Evolutionary conservation across 2,113 vertebrate genomes (phyloP), one percentile per base, ranked within the genome.

Genomic region (Saimiri boliviensis): DNA sequence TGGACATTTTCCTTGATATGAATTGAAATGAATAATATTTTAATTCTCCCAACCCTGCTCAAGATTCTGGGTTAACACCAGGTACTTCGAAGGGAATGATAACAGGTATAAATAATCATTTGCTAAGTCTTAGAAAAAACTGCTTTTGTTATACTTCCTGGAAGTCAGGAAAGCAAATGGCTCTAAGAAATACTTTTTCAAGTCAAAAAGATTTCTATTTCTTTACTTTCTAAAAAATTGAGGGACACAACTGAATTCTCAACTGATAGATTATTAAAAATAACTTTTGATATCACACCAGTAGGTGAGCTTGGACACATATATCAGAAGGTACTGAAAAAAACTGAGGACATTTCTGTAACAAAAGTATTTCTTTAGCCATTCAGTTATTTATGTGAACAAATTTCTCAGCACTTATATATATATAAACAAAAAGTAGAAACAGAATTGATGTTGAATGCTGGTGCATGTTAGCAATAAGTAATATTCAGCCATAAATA

Each of bases 151-250:
- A 20, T 19, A 47, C 47, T 95, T 94, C 56, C 42, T 68, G 42
- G 60, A 83, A 89, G 10, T 30, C 2, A 3, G 91, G 16, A 76
- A 37, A 74, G n/a, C 37, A 45, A 80, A n/a, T 23, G 25, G 47
- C 52, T 58, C 14, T 77, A 70, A 93, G 77, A 94, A 92, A 89
- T 11, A 81, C 21, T 80, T 87, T 40, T 73, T 4, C 3, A 56
- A 86, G 21, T 37, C n/a, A 54, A 66, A 63, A 83, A 17, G 45
- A 70, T 86, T 86, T 84, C 84, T 83, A 40, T 73, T 52, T 83
- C 60, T 92, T 83, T 58, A 68, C 49, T 92, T 90, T 90, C 37
- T 30, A 83, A 74, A 87, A 86, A 89, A 81, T 16, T 73, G 37
- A 68, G 84, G 58, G 32, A 83, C 52, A 20, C 5, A 45, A 10